Evolutionary conservation across 2,797 vertebrate species (phyloP).

Genomic region (Coreius guichenoti): DNA sequence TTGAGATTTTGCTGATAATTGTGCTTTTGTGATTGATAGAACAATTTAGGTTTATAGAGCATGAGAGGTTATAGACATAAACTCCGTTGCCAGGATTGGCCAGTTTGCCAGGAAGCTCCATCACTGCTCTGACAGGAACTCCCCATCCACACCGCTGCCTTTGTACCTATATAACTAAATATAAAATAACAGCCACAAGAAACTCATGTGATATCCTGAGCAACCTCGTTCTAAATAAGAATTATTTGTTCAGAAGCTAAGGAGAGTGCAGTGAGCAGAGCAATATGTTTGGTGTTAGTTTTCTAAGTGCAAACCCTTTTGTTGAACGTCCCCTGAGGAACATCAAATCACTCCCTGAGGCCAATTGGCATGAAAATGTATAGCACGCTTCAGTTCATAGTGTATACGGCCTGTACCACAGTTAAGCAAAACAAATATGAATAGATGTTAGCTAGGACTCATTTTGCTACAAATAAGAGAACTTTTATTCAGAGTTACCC

Average conservation of each 20-base stretch:
- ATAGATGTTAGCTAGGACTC: background rate
- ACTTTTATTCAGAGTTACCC: background rate
- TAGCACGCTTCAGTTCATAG: background rate
- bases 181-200: conserved; percentile 22
- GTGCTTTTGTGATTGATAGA: conserved; percentile 52
- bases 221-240: conserved; percentile 14
- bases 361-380: background rate
- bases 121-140: conserved; percentile 35
- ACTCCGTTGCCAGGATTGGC: background rate
- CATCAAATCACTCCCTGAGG: conserved; percentile 7
- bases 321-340: background rate
- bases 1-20: conserved; percentile 51
- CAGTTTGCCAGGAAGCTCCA: conserved; percentile 32
- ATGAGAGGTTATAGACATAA: conserved; percentile 31
- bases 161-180: conserved; percentile 17
- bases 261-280: background rate
- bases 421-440: conserved; percentile 10
- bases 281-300: background rate
- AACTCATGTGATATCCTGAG: background rate
- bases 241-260: background rate
- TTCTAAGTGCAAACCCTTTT: background rate
- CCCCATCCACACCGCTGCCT: background rate
- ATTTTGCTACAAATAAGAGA: background rate
- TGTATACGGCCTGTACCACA: background rate
- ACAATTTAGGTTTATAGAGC: conserved; percentile 47